phyloP scores from a whole-genome alignment of 2,888 invertebrate genomes.

The Aplocera efformata region DNA sequence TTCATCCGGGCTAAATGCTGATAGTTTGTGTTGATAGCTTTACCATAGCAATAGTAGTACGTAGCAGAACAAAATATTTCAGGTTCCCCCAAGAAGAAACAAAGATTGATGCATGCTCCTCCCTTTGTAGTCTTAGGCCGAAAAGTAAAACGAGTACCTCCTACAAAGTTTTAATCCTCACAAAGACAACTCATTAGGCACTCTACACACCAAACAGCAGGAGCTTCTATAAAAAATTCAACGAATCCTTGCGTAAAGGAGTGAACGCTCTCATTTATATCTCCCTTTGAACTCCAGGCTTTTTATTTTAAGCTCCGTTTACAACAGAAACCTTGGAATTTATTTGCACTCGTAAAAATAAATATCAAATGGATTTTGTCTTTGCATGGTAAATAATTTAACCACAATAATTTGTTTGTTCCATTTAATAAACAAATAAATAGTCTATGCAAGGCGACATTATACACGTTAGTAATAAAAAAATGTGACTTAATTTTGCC shows the following conservation, averaged over 20 bases:
- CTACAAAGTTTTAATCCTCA: slow-evolving; percentile 50
- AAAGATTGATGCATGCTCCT: slow-evolving; percentile 6
- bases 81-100: slow-evolving; percentile 10
- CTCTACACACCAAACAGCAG: slow-evolving; percentile 53
- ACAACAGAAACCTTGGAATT: slow-evolving; percentile 15
- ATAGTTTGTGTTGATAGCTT: too few relatives aligned
- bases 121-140: slow-evolving; percentile 29
- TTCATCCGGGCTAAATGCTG: too few relatives aligned
- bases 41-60: too few relatives aligned
- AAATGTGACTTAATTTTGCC: too few relatives aligned
- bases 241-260: slow-evolving; percentile 47
- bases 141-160: slow-evolving; percentile 40
- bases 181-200: slow-evolving; percentile 62
- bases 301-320: slow-evolving; percentile 48
- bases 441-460: too few relatives aligned
- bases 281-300: slow-evolving; percentile 59
- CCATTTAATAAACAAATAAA: too few relatives aligned
- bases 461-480: too few relatives aligned
- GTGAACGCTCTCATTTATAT: slow-evolving; percentile 49
- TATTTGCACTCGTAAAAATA: too few relatives aligned
- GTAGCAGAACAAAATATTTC: neutral
- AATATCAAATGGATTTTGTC: too few relatives aligned
- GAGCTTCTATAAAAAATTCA: slow-evolving; percentile 58
- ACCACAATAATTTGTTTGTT: too few relatives aligned
- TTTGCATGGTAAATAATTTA: too few relatives aligned